Base-by-base conservation (phyloP, 2,113 vertebrate genomes). In the Elephas maximus region DNA sequence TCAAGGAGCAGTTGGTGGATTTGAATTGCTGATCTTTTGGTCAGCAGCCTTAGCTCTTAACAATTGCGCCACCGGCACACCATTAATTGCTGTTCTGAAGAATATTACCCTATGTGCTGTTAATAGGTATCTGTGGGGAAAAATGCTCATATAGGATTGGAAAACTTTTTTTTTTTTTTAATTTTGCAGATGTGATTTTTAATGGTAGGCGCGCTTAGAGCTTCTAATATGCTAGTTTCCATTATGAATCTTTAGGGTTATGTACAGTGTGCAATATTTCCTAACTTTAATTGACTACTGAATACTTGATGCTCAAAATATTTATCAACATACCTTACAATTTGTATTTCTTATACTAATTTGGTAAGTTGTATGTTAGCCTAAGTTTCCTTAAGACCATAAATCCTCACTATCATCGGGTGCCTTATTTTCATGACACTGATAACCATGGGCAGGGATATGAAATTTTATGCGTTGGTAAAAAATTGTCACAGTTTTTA, bases 151-250 rank as follows among this genome's bases (percentile, higher is more conserved):
- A 67, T 28, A 57, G 6, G 20, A 69, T 95, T 69, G 23, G 33
- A 81, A 92, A 88, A 76, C 12, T 51, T 90, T 44, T 33, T 76
- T 83, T 83, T 41, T 76, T 88, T 79, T 86, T 73, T 20, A 79
- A 41, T 63, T 84, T 92, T n/a, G 60, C 28, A 92, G 10, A 1
- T 71, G 17, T 21, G 24, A 33, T 80, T 80, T 48, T 48, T 90
- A 93, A 45, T 62, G 45, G 5, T 33, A 88, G 44, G 24, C 62
- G 33, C 76, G 3, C 1, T 71, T 18, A 69, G 18, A 71, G 71
- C 30, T 78, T 88, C 4, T 44, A 90, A 65, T 85, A 80, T 44
- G 20, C 21, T 69, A 60, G 74, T 84, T 93, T 88, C 76, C 37
- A 69, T 69, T 79, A n/a, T 48, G 45, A 93, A 33, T 84, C 20